Evolutionary conservation across 1,140 invertebrate species (phyloP), one percentile per base, ranked within the genome.

Genomic region (Saccostrea glomerata): DNA sequence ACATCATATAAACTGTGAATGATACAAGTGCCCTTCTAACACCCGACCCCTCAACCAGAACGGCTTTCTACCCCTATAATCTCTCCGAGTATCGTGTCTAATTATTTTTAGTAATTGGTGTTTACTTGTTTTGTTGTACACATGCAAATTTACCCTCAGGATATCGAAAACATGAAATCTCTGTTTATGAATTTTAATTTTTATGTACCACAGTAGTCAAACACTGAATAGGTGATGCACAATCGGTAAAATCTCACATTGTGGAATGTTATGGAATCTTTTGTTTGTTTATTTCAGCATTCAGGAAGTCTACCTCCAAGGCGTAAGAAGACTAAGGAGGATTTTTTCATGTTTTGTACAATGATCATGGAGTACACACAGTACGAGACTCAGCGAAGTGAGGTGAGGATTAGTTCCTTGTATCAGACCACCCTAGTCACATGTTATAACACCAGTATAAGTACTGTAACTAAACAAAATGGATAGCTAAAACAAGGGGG

Each of bases 331-430:
- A 96, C 96, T 11, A 95, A 95, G 89, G 96, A 96, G 91, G 96
- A 96, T 92, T 96, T 96, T 92, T 95, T 96, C 88, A 92, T 95
- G 82, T 96, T 96, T 93, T 96, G 96, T 92, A 95, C 95, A 40
- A 95, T 95, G 91, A 95, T 96, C 77, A 93, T 96, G 86, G 94
- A 96, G 86, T 96, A 96, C 92, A 96, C 96, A 92, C 96, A 96
- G 90, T 96, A 96, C 93, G 95, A 96, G 88, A 91, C 94, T 30
- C 91, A 93, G 73, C 94, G 93, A 91, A 94, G 95, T 91, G 96
- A 96, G 91, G 95, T 95, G 92, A 30, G 70, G 30, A 30, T 30
- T 3, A 36, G 25, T 77, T 77, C 30, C 25, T 36, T 30, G 13
- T 73, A 77, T 77, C 70, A 77, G 25, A 25, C 70, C 30, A 36